Base-by-base conservation (phyloP, 1,140 invertebrate genomes). In the Hylaeus volcanicus region DNA sequence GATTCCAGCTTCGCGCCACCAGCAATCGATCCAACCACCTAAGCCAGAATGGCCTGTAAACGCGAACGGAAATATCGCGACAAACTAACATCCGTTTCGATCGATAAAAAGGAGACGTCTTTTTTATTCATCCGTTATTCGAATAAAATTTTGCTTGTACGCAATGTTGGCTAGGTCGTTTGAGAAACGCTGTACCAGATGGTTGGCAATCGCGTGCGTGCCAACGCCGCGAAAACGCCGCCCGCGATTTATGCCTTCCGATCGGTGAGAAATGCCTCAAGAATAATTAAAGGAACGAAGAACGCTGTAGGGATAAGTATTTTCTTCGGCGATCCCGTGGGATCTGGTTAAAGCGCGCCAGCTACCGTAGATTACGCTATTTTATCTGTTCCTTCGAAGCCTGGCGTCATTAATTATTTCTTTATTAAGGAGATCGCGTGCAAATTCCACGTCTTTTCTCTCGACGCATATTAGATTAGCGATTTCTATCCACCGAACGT, bases 211-310 rank as follows among this genome's bases (percentile, higher is more conserved):
- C 83, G 83, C 83, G 83, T 85, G 83, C 81, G 75, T 83, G 81
- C 71, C 64, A 64, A 58, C 71, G 45, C 15, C 63, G 82, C 51
- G 82, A 85, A 83, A 85, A 83, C 61, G 71, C 65, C 60, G 56
- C 26, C 53, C 43, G 45, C 73, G 79, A 86, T 87, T 87, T 87
- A 87, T 87, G 82, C 55, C 73, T 87, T 83, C 77, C 77, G 77
- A 78, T 77, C 74, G 85, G 66, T 70, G 66, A 68, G 76, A 79
- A 86, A 43, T 79, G 74, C 81, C 81, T 63, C 56, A 60, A 80
- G 81, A 85, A 83, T 86, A 87, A 87, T 86, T 86, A 86, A 86
- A 73, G 72, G 79, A 83, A 58, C 60, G 85, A 73, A 45, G 63
- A 64, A 61, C 73, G 58, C 51, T 37, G 37, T 26, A 26, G 56